phyloP scores from a whole-genome alignment of 2,888 invertebrate species.

The Myopa tessellatipennis region DNA sequence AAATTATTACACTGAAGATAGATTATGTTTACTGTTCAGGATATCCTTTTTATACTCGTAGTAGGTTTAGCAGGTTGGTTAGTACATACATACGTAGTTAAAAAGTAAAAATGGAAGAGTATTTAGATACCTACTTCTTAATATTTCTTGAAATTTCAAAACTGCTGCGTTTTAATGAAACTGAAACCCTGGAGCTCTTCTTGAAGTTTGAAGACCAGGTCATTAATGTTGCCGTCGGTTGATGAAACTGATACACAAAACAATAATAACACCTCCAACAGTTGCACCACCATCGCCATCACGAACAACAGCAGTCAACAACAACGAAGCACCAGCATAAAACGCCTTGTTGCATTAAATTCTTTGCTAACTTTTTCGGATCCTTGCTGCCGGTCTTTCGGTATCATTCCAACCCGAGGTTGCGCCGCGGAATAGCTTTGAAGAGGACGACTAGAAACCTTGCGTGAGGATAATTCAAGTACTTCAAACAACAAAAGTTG shows the following conservation, averaged over 20 bases:
- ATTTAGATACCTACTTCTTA: background rate
- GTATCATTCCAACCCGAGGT: conserved; percentile 2
- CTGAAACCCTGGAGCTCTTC: background rate
- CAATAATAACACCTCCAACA: conserved; percentile 9
- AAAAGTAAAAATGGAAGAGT: background rate
- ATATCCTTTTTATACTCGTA: too few species aligned
- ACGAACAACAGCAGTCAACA: background rate
- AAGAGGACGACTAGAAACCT: background rate
- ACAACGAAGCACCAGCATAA: conserved; percentile 27
- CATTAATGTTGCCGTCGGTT: conserved; percentile 24
- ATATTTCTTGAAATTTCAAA: background rate
- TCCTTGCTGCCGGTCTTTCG: background rate
- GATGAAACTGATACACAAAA: conserved; percentile 16
- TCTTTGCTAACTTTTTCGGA: conserved; percentile 22
- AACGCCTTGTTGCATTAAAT: conserved; percentile 30
- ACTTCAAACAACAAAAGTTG: too few species aligned
- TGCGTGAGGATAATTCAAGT: too few species aligned
- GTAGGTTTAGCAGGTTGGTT: background rate
- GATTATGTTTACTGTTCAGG: too few species aligned
- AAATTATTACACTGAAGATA: too few species aligned
- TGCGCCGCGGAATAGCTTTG: conserved; percentile 14
- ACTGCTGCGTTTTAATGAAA: conserved; percentile 28
- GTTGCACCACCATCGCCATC: background rate
- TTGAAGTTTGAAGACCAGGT: conserved; percentile 5
- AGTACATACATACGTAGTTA: background rate